Evolutionary conservation across 2,797 vertebrate genomes (phyloP).

Genomic region (Buphagus erythrorhynchus): DNA sequence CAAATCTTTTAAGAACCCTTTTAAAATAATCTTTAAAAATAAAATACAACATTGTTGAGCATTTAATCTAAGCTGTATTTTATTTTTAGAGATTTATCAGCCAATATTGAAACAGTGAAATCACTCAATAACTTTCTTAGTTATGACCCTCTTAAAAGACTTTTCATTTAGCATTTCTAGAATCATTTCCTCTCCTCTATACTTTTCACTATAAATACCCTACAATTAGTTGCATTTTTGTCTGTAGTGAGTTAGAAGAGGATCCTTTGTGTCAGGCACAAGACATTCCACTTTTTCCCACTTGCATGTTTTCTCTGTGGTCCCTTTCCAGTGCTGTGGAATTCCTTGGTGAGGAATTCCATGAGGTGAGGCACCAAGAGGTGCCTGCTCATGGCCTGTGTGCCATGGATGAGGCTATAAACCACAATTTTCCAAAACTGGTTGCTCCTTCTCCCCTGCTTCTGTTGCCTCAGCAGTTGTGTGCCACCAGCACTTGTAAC

Average conservation of each 20-base stretch:
- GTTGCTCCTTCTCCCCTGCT: neutral
- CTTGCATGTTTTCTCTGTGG: accelerated
- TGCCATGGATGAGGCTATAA: neutral
- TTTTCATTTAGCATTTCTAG: neutral
- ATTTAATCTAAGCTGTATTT: neutral
- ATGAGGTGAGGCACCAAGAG: no score
- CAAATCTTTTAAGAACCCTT: neutral
- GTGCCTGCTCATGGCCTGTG: neutral
- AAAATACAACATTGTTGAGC: neutral
- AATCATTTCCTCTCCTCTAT: neutral
- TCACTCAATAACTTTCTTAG: neutral
- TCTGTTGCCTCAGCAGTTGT: neutral
- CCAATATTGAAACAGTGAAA: neutral
- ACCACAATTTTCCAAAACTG: neutral
- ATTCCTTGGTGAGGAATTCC: no score
- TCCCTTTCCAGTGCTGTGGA: neutral
- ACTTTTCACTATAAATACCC: neutral
- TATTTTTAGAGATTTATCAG: neutral
- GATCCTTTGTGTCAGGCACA: neutral
- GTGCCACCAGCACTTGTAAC: neutral
- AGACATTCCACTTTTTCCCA: neutral
- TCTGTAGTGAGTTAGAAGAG: neutral
- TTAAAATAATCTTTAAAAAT: no score
- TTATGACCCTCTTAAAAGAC: neutral
- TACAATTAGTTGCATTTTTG: neutral